Evolutionary conservation across 2,888 invertebrate genomes (phyloP).

Genomic region (Drosophila monieri): DNA sequence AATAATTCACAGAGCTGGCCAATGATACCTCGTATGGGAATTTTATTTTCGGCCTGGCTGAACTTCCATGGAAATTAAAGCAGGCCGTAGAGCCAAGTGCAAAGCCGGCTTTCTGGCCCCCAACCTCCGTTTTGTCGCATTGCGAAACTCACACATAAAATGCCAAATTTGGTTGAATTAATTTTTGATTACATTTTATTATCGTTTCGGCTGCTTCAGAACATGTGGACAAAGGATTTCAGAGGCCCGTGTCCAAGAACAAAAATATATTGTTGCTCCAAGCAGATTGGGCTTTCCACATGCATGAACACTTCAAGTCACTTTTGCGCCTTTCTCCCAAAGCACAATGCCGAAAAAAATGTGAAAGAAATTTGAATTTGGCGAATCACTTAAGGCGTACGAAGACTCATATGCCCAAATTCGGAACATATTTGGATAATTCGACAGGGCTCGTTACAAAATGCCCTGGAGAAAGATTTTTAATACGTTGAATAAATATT

Average conservation of each 20-base stretch:
- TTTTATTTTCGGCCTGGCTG: slow-evolving; percentile 38
- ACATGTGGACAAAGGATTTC: slow-evolving; percentile 17
- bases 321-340: not conserved
- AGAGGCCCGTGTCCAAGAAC: not conserved
- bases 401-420: not conserved
- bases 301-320: slow-evolving; percentile 21
- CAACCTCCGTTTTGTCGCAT: slow-evolving; percentile 5
- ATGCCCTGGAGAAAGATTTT: not conserved
- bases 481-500: not conserved
- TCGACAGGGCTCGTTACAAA: not conserved
- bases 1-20: slow-evolving; percentile 31
- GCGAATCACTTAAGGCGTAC: not conserved
- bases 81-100: slow-evolving; percentile 14
- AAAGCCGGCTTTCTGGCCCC: slow-evolving; percentile 19
- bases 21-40: slow-evolving; percentile 5
- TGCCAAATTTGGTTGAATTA: slow-evolving; percentile 44
- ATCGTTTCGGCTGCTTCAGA: slow-evolving; percentile 4
- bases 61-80: slow-evolving; percentile 47
- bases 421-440: not conserved
- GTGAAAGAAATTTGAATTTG: slow-evolving; percentile 10
- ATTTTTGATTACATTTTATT: slow-evolving; percentile 59
- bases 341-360: slow-evolving; percentile 4
- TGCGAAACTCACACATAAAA: slow-evolving; percentile 50
- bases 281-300: slow-evolving; percentile 27
- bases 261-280: slow-evolving; percentile 2